Conservation (phyloP, 2,797 vertebrate species). For the Acanthopagrus latus region DNA sequence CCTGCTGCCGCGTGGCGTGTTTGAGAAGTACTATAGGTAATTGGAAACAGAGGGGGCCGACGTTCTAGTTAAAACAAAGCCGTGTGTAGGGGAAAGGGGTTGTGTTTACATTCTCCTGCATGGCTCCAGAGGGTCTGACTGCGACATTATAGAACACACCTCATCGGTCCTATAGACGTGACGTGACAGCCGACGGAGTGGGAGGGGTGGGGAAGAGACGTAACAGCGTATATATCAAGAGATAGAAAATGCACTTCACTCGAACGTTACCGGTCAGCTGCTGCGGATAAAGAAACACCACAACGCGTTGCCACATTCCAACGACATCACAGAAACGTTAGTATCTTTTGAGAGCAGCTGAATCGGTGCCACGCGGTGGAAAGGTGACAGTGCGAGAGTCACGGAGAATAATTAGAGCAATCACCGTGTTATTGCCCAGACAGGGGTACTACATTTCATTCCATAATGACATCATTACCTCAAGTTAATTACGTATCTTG, state of each 20-base stretch:
- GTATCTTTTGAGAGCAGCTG: constrained; percentile 25
- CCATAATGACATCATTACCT: constrained; percentile 77
- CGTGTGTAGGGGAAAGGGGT: constrained; percentile 62
- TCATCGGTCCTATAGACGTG: constrained; percentile 61
- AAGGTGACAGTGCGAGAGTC: constrained; percentile 62
- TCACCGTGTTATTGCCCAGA: constrained; percentile 69
- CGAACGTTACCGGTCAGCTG: not conserved
- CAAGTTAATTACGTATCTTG: constrained; percentile 72
- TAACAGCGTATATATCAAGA: constrained; percentile 32
- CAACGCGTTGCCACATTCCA: constrained; percentile 5
- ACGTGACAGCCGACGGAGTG: constrained; percentile 53
- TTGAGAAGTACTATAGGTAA: constrained; percentile 69
- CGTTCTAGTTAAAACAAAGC: constrained; percentile 77
- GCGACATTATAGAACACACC: constrained; percentile 75
- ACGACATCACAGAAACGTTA: not conserved
- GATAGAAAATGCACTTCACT: constrained; percentile 14
- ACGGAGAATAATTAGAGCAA: constrained; percentile 74
- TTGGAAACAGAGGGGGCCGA: constrained; percentile 78
- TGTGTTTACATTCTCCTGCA: constrained; percentile 80
- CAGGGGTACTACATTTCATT: constrained; percentile 67
- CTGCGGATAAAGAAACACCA: not conserved
- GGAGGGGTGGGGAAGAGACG: not conserved
- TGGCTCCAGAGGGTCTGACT: constrained; percentile 81
- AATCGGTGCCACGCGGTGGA: constrained; percentile 52
- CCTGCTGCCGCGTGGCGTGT: constrained; percentile 50